These are phyloP conservation scores for Hermaeophaga mercurialis DNA, from an alignment of 2,888 invertebrate genomes.

Conservation along the genomic window DNA sequence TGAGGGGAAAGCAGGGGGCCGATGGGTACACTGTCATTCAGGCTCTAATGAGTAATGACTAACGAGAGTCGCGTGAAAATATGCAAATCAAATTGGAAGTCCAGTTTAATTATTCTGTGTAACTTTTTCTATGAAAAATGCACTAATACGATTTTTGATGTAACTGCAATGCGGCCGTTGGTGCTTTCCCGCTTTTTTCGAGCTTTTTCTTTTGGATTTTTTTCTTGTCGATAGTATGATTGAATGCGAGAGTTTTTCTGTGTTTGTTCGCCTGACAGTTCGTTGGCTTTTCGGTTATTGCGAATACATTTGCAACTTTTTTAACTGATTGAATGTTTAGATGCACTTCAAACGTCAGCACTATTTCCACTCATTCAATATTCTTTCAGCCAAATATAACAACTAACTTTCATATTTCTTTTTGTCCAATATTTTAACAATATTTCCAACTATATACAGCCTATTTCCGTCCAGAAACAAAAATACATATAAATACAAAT, in stretches of 20 bases:
- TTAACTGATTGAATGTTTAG: conserved; percentile 27
- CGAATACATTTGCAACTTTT: conserved; percentile 25
- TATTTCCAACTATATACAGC: too few species aligned
- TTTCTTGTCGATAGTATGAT: conserved; percentile 40
- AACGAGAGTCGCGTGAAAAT: conserved; percentile 59
- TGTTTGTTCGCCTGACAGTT: conserved; percentile 30
- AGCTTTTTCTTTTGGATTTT: conserved; percentile 28
- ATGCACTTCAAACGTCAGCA: conserved; percentile 12
- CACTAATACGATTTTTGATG: conserved; percentile 50
- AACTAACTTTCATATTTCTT: too few species aligned
- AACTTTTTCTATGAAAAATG: conserved; percentile 49
- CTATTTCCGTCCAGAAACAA: too few species aligned
- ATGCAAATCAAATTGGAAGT: conserved; percentile 60
- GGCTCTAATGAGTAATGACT: conserved; percentile 59
- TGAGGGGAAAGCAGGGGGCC: conserved; percentile 38
- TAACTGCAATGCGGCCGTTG: conserved; percentile 38
- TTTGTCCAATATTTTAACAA: too few species aligned
- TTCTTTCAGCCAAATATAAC: too few species aligned
- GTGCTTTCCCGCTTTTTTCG: conserved; percentile 26
- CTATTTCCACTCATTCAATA: conserved; percentile 1
- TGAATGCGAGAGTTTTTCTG: conserved; percentile 34
- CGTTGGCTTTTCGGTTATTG: conserved; percentile 22
- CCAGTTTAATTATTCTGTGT: conserved; percentile 57
- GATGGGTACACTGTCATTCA: conserved; percentile 54
- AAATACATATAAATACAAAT: too few species aligned